Percentiles rank a stretch among this genome's conserved stretches.
Evolutionary conservation across 1,140 invertebrate species (phyloP).

Genomic region (Drosophila sulfurigaster): DNA sequence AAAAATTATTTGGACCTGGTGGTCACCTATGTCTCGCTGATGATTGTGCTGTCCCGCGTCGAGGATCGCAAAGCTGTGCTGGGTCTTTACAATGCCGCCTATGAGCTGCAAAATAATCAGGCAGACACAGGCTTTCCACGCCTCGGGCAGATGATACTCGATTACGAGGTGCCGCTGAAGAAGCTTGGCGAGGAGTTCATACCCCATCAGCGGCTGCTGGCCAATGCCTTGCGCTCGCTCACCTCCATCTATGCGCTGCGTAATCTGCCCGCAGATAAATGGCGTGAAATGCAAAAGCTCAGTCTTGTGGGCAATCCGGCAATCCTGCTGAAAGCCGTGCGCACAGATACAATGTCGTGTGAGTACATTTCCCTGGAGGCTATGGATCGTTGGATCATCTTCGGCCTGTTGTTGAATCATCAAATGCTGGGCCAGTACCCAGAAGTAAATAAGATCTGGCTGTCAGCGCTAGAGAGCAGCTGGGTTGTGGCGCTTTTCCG

Average conservation of each 20-base stretch:
- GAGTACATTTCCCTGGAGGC: conserved; percentile 98
- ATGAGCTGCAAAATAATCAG: conserved; percentile 97
- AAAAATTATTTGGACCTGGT: conserved; percentile 98
- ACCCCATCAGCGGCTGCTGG: conserved; percentile 95
- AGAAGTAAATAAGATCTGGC: conserved; percentile 95
- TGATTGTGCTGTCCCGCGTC: conserved; percentile 98
- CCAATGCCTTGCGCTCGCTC: conserved; percentile 94
- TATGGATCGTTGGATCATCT: conserved; percentile 98
- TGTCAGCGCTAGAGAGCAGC: conserved; percentile 94
- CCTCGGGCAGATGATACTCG: conserved; percentile 98
- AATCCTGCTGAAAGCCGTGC: conserved; percentile 96
- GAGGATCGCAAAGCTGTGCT: conserved; percentile 99
- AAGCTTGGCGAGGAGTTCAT: conserved; percentile 99
- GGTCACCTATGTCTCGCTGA: conserved; percentile 96
- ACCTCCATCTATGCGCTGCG: conserved; percentile 94
- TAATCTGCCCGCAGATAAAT: conserved; percentile 97
- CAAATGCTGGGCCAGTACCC: conserved; percentile 91
- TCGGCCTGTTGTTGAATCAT: conserved; percentile 96
- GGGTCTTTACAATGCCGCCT: conserved; percentile 98
- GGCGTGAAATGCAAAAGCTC: conserved; percentile 96
- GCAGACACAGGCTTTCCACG: conserved; percentile 97
- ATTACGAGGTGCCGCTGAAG: conserved; percentile 98
- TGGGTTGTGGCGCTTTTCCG: conserved; percentile 98
- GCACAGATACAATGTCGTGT: conserved; percentile 98
- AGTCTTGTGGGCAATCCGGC: conserved; percentile 96